Conservation (phyloP, 2,113 vertebrate genomes). For the Pongo pygmaeus region DNA sequence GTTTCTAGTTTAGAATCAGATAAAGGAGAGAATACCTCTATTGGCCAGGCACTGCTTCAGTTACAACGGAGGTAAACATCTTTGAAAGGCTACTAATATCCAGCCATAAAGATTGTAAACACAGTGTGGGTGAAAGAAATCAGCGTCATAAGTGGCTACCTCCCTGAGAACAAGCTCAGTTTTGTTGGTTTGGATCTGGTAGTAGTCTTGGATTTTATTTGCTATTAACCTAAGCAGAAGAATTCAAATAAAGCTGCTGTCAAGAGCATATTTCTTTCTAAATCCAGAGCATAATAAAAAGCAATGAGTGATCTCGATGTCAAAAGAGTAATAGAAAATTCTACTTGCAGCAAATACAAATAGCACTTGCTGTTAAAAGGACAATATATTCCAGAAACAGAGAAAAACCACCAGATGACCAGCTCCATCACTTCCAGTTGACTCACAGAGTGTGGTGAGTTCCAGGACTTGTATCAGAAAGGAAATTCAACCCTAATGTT, state of each 20-base stretch:
- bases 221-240: slow-evolving; percentile 9
- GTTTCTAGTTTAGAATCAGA: not conserved
- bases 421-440: not conserved
- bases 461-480: not conserved
- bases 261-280: slow-evolving; percentile 50
- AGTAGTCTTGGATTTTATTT: not conserved
- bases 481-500: slow-evolving; percentile 1
- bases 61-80: not conserved
- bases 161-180: not conserved
- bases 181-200: not conserved
- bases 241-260: slow-evolving; percentile 45
- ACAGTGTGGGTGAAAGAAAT: not conserved
- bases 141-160: not conserved
- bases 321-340: slow-evolving; percentile 69
- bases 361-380: slow-evolving; percentile 33
- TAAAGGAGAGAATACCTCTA: not conserved
- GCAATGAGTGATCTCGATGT: slow-evolving; percentile 61
- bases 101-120: accelerated
- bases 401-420: not conserved
- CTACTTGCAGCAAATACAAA: slow-evolving; percentile 58
- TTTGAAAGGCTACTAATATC: not conserved
- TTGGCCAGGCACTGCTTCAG: too few relatives aligned
- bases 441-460: not conserved
- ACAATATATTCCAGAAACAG: not conserved
- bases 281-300: slow-evolving; percentile 62